phyloP scores from a whole-genome alignment of 2,113 vertebrate genomes.

The Anthoscopus minutus region DNA sequence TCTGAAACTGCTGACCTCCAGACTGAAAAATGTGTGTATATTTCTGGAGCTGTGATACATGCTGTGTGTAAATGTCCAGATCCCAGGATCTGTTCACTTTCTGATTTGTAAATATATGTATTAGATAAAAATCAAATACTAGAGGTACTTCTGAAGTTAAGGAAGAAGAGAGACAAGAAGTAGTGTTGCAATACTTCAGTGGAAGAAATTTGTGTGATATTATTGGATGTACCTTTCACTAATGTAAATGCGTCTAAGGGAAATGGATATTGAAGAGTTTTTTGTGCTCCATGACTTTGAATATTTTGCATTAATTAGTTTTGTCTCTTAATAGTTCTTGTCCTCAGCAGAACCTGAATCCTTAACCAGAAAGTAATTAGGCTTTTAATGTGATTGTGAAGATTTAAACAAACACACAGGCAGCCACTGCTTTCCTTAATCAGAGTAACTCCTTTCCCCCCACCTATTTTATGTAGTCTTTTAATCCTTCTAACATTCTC shows the following conservation, averaged over 20 bases:
- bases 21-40: neutral
- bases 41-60: neutral
- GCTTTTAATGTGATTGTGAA: neutral
- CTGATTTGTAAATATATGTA: neutral
- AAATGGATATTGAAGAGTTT: neutral
- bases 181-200: neutral
- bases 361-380: constrained; percentile 7
- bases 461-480: neutral
- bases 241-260: neutral
- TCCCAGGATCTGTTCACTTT: neutral
- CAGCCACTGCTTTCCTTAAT: neutral
- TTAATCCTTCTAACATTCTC: constrained; percentile 3
- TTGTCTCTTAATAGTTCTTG: neutral
- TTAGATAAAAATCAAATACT: neutral
- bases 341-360: neutral
- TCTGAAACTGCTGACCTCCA: neutral
- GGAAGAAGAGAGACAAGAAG: neutral
- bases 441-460: neutral
- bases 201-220: neutral
- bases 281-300: neutral
- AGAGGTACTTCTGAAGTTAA: neutral
- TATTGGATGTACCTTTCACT: neutral
- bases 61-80: neutral
- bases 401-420: neutral
- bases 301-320: constrained; percentile 13